phyloP scores from a whole-genome alignment of 1,140 invertebrate species.

The Aphis craccivora region DNA sequence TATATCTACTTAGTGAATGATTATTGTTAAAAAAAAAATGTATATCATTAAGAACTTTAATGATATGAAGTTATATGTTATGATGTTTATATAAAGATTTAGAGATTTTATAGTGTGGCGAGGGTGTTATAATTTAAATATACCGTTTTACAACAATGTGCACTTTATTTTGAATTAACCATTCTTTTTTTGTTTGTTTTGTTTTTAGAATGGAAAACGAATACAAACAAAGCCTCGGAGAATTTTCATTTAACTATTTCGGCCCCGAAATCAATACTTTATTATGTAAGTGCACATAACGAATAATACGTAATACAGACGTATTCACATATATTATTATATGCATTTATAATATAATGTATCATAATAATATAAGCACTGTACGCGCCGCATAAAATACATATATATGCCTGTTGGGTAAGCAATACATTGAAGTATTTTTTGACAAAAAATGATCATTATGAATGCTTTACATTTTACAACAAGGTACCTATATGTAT shows the following conservation, averaged over 20 bases:
- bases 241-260: neutral
- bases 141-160: neutral
- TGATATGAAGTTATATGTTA: neutral
- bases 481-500: neutral
- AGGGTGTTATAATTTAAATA: too few relatives aligned
- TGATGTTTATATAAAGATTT: too few relatives aligned
- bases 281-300: neutral
- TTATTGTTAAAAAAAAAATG: neutral
- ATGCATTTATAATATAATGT: neutral
- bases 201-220: neutral
- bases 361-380: neutral
- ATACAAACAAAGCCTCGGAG: neutral
- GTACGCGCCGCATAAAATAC: too few relatives aligned
- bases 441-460: conserved; percentile 3
- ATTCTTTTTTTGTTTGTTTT: neutral
- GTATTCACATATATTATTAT: too few relatives aligned
- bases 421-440: neutral
- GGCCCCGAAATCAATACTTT: neutral
- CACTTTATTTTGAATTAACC: neutral
- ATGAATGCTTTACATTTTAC: neutral
- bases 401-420: neutral
- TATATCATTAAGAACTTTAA: neutral
- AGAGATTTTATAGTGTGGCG: neutral
- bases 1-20: neutral
- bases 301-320: too few relatives aligned